Evolutionary conservation across 2,888 invertebrate genomes (phyloP), one percentile per base, ranked within the genome.

Genomic region (Nymphalis c-album): DNA sequence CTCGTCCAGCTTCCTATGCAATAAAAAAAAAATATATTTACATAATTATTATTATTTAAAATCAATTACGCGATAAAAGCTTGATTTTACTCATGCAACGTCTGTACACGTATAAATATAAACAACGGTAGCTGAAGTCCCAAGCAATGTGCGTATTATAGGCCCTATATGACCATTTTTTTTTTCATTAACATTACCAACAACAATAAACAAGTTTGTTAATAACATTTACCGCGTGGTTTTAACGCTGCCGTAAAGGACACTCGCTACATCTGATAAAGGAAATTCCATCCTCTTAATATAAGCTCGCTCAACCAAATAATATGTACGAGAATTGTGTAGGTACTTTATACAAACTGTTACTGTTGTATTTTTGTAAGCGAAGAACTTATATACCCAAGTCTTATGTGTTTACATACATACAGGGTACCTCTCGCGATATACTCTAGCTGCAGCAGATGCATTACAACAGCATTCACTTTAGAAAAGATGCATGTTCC

Each of bases 181-280:
- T 35, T 18, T 40, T 40, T 40, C 18, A 57, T 53, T 53, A 31
- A 31, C 53, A 35, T 40, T 40, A 57, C 57, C 3, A 57, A 35
- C 8, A 8, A 57, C 13, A 20, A 57, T 7, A 18, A 48, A 48
- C 48, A 48, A 48, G 46, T 53, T 18, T 18, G 51, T 47, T 60
- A 60, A 64, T 64, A 67, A 67, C 55, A 59, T 35, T 26, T 50
- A 60, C 26, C 63, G 63, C 60, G 51, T 70, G 70, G 22, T 16
- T n/a, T 47, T 59, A 64, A 70, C 50, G 61, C n/a, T 55, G 60
- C 62, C 40, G 46, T 70, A 58, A 67, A 67, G 17, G 53, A 57
- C 69, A 69, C 66, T 59, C 63, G 59, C 55, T 31, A 46, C 48
- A 55, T 31, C 55, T 45, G 40, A 10, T 51, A 13, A 55, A 17